Percentiles rank a stretch among this genome's conserved stretches.
Conservation (phyloP, 2,888 invertebrate genomes). For the Allacma fusca region DNA sequence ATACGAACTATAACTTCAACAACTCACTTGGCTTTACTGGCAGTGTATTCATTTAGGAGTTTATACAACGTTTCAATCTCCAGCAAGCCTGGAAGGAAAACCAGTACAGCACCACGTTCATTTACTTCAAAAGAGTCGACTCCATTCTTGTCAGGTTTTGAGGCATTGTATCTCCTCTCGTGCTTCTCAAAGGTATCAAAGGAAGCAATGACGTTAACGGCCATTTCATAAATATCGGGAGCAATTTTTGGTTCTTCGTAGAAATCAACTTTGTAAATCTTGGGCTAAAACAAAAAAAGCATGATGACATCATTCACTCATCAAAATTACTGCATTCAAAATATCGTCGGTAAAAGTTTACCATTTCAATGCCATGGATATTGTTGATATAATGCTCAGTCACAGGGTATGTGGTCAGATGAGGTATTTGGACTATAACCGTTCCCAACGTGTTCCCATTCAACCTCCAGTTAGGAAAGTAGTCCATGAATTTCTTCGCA, state of each 20-base stretch:
- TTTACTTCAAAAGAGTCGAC: neutral
- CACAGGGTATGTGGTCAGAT: conserved; percentile 17
- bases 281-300: neutral
- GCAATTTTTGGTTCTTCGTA: conserved; percentile 69
- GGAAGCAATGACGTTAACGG: conserved; percentile 71
- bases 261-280: conserved; percentile 15
- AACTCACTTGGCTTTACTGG: conserved; percentile 24
- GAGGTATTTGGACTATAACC: conserved; percentile 34
- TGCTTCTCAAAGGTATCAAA: conserved; percentile 73
- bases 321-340: too few species aligned
- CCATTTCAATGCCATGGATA: conserved; percentile 16
- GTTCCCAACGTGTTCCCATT: conserved; percentile 18
- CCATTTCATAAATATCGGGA: conserved; percentile 71
- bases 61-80: conserved; percentile 67
- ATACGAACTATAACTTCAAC: neutral
- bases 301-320: too few species aligned
- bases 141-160: conserved; percentile 53
- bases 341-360: too few species aligned
- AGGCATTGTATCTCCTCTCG: conserved; percentile 47
- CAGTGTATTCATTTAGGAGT: neutral
- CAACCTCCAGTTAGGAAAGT: conserved; percentile 65
- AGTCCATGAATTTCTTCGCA: conserved; percentile 74
- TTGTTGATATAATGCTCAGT: conserved; percentile 34
- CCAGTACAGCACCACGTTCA: conserved; percentile 75
- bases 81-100: conserved; percentile 87